These are phyloP conservation scores for Drosophila antonietae DNA, from an alignment of 2,888 invertebrate genomes.

Conservation along the genomic window DNA sequence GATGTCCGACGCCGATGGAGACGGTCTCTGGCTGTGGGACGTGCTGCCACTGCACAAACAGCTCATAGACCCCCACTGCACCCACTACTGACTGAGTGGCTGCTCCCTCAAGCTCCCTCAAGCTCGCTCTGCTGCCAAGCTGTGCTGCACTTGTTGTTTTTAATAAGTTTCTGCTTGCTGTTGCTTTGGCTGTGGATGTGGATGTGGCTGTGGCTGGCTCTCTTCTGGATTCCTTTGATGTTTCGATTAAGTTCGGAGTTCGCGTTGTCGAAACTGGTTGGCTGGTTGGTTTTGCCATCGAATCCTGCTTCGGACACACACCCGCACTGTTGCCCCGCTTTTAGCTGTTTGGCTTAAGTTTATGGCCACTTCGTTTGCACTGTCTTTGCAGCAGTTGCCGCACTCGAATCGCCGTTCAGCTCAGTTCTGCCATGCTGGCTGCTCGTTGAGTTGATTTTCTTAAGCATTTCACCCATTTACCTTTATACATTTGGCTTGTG, in stretches of 20 bases:
- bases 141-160: constrained; percentile 80
- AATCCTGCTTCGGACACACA: neutral
- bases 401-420: constrained; percentile 43
- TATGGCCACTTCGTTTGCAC: constrained; percentile 77
- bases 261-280: constrained; percentile 76
- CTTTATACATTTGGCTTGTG: constrained; percentile 69
- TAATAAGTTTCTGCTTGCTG: constrained; percentile 79
- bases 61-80: constrained; percentile 36
- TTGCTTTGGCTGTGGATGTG: neutral
- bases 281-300: constrained; percentile 57
- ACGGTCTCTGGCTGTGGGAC: constrained; percentile 45
- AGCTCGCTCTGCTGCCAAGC: constrained; percentile 38
- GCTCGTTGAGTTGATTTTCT: constrained; percentile 76
- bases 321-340: constrained; percentile 8
- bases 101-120: constrained; percentile 15
- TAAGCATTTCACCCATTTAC: constrained; percentile 80
- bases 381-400: constrained; percentile 66
- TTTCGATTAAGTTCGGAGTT: constrained; percentile 81
- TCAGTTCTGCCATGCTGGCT: constrained; percentile 43
- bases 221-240: constrained; percentile 70
- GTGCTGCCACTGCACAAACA: constrained; percentile 78
- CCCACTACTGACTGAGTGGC: constrained; percentile 30
- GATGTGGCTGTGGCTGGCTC: constrained; percentile 30
- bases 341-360: constrained; percentile 71
- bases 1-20: constrained; percentile 27